Evolutionary conservation across 2,888 invertebrate genomes (phyloP).

Genomic region (Eristalis intricaria): DNA sequence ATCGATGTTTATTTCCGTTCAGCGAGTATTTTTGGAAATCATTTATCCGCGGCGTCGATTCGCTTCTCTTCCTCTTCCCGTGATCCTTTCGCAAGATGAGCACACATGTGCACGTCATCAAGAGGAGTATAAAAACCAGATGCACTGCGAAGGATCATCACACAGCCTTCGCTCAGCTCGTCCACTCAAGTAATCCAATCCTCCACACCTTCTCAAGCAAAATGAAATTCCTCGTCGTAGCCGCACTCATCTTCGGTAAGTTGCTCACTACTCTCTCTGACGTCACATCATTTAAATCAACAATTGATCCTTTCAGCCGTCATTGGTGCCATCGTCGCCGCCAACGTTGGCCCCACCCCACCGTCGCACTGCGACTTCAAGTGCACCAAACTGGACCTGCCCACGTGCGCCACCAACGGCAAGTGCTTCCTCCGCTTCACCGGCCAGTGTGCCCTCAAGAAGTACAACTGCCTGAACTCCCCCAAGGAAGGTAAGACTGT

Average conservation of each 20-base stretch:
- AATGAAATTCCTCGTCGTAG: conserved; percentile 45
- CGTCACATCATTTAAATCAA: neutral
- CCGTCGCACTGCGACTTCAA: conserved; percentile 73
- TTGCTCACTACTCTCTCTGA: neutral
- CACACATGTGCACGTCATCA: neutral
- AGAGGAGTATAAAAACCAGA: conserved; percentile 6
- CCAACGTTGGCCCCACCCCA: conserved; percentile 21
- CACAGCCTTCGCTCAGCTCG: neutral
- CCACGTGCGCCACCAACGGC: conserved; percentile 76
- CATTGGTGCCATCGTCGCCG: neutral
- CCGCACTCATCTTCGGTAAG: conserved; percentile 27
- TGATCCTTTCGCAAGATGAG: neutral
- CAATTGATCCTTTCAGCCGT: conserved; percentile 13
- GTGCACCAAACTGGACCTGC: conserved; percentile 74
- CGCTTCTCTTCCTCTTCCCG: neutral
- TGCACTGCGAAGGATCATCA: neutral
- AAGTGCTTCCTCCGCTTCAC: conserved; percentile 75
- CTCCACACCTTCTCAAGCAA: neutral
- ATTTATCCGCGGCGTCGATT: neutral
- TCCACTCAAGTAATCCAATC: neutral
- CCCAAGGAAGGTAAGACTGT: conserved; percentile 56
- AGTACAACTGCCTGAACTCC: conserved; percentile 77
- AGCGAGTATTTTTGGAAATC: neutral
- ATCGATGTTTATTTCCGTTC: neutral
- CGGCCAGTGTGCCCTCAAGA: conserved; percentile 74